Base-by-base conservation (phyloP, 1,140 invertebrate species). In the Araneus ventricosus region DNA sequence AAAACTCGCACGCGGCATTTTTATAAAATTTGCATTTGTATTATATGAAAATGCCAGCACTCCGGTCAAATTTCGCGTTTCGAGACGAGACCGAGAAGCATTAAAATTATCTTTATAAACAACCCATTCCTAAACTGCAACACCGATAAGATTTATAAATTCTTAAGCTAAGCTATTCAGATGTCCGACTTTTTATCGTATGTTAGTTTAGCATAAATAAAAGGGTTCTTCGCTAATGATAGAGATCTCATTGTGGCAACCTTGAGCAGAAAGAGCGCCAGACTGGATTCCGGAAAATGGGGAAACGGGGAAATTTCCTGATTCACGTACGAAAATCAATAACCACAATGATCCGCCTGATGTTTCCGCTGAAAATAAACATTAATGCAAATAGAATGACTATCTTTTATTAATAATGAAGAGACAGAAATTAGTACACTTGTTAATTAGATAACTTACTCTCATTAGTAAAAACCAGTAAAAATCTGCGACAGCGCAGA, bases 261-360 rank as follows among this genome's bases (percentile, higher is more conserved):
- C 34, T 30, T 14, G 0, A 0, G 4, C 17, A 22, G 20, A 30
- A 59, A 30, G 2, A 10, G 63, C 30, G 70, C 70, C 70, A 75
- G 37, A 22, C 30, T 4, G 34, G 34, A 75, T 75, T 75, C 30
- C 70, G 8, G 20, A 34, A 75, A 75, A 20, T 1, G 0, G 27
- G 20, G 14, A 20, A 75, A 34, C 30, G 70, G 59, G 70, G 30
- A 75, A 75, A 37, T 75, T 75, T 75, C 30, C 70, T 75, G 70
- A 75, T 37, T 75, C 70, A 70, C 27, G 22, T 75, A 20, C 8
- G 20, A 75, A 75, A 75, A 75, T 75, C 70, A 34, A 75, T 75
- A 75, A 20, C 14, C 10, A 17, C 17, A 52, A 67, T n/a, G 24
- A 5, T 8, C 8, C n/a, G 24, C 0, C 27, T 8, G 27, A 27